Conservation (phyloP, 2,113 vertebrate species). For the Solea solea region DNA sequence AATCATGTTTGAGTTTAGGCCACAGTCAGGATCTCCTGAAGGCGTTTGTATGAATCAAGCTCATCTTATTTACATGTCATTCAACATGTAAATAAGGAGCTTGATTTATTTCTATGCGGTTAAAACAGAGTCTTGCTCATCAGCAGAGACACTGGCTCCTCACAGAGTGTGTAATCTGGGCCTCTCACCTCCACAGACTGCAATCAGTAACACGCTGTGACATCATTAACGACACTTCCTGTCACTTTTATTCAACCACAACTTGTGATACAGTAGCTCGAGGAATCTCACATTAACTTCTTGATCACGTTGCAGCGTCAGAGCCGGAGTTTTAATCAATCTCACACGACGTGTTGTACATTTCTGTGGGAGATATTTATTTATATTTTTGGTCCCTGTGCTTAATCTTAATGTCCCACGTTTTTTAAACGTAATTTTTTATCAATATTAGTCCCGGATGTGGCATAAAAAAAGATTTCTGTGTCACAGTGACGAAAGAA, state of each 20-base stretch:
- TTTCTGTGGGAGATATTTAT: neutral
- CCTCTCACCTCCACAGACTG: conserved; percentile 64
- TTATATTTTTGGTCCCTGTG: neutral
- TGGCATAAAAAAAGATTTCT: neutral
- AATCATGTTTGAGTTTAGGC: neutral
- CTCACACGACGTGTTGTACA: too few relatives aligned
- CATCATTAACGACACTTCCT: conserved; percentile 62
- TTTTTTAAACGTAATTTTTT: conserved; percentile 1
- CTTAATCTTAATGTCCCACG: conserved; percentile 1
- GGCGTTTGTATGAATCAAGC: neutral
- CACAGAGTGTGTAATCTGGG: conserved; percentile 67
- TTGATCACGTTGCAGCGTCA: conserved; percentile 3
- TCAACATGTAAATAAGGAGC: neutral
- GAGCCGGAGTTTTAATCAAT: neutral
- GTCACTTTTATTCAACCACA: conserved; percentile 23
- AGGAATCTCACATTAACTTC: conserved; percentile 29
- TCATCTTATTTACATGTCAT: too few relatives aligned
- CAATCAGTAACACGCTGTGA: conserved; percentile 75
- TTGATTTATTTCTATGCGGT: conserved; percentile 28
- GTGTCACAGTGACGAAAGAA: neutral
- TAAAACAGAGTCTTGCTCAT: conserved; percentile 64
- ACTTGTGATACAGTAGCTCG: conserved; percentile 29
- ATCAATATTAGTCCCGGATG: neutral
- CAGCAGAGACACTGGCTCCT: conserved; percentile 60
- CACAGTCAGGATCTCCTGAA: neutral